Conservation (phyloP, 2,888 invertebrate species). For the Cynaeus angustus region DNA sequence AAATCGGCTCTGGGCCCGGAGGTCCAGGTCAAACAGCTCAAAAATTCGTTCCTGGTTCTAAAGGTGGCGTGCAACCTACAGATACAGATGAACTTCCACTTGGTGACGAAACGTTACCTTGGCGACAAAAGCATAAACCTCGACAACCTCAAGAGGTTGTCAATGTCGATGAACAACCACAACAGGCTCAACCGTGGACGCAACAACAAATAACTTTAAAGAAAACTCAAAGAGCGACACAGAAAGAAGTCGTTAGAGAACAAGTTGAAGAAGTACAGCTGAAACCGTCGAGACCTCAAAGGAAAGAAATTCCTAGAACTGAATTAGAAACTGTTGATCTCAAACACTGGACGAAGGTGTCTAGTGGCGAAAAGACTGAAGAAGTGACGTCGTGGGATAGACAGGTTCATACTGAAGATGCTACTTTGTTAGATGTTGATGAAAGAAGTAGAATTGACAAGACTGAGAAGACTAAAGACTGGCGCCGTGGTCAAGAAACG, state of each 20-base stretch:
- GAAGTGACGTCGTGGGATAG: constrained; percentile 38
- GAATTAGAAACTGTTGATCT: constrained; percentile 72
- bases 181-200: constrained; percentile 75
- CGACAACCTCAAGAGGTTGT: too few species aligned
- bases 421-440: constrained; percentile 46
- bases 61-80: constrained; percentile 62
- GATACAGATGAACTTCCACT: constrained; percentile 72
- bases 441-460: constrained; percentile 48
- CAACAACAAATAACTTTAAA: constrained; percentile 78
- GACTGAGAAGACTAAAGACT: constrained; percentile 51
- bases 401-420: constrained; percentile 51
- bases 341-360: constrained; percentile 66
- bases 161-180: constrained; percentile 54
- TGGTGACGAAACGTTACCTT: constrained; percentile 75
- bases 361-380: constrained; percentile 47
- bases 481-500: constrained; percentile 41
- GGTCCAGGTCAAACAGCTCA: constrained; percentile 66
- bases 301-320: constrained; percentile 64
- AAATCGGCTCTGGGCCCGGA: constrained; percentile 61
- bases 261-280: constrained; percentile 72
- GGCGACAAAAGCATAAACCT: constrained; percentile 69
- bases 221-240: constrained; percentile 67
- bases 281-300: constrained; percentile 74
- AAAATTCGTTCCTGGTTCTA: constrained; percentile 63
- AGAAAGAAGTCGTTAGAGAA: constrained; percentile 69